These are phyloP conservation scores for Eurystomus gularis DNA, from an alignment of 2,113 vertebrate genomes.

Conservation along the genomic window DNA sequence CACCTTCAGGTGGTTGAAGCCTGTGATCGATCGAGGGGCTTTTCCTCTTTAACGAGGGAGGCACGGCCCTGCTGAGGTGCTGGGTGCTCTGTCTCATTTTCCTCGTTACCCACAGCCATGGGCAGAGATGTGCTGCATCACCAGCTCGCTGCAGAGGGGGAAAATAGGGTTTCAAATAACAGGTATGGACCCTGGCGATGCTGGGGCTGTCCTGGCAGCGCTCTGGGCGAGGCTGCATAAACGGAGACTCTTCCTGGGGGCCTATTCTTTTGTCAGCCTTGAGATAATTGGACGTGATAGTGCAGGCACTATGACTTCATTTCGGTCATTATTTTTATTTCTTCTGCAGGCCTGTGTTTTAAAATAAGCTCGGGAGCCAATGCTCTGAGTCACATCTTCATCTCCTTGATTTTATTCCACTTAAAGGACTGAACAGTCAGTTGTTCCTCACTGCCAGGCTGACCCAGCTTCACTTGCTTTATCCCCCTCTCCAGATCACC, in stretches of 20 bases:
- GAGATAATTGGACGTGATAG: background rate
- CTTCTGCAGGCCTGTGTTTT: background rate
- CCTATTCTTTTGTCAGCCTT: background rate
- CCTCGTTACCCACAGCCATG: accelerated
- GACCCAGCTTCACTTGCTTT: background rate
- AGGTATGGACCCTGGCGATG: background rate
- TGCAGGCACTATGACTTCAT: background rate
- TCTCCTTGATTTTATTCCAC: background rate
- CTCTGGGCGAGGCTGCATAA: background rate
- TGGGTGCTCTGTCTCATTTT: accelerated
- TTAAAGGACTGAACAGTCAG: accelerated
- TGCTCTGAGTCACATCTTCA: background rate
- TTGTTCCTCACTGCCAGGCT: background rate
- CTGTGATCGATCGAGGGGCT: background rate
- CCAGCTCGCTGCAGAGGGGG: background rate
- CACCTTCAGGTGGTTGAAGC: accelerated
- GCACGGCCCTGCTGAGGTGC: background rate
- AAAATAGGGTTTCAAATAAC: background rate
- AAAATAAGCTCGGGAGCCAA: background rate
- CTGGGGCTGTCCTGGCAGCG: background rate
- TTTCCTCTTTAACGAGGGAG: accelerated
- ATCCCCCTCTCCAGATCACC: accelerated
- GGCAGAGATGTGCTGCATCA: background rate
- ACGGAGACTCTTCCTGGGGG: background rate
- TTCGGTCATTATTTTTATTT: constrained; percentile 1